Base-by-base conservation (phyloP, 2,113 vertebrate genomes). In the Pogona vitticeps region DNA sequence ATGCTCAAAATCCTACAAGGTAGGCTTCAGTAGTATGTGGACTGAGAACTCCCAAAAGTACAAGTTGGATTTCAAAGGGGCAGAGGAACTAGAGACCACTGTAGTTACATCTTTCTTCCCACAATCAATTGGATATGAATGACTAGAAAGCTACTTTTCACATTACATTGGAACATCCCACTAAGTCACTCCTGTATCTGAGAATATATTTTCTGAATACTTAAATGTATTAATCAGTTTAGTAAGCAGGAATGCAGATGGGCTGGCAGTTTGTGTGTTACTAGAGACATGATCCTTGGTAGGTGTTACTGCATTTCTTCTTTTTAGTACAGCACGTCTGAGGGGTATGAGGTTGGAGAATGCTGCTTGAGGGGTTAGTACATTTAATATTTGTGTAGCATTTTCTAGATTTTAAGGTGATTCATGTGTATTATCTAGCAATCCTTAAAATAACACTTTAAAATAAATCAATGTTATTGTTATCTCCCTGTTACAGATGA, bases 61-160 rank as follows among this genome's bases (percentile, higher is more conserved):
- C n/a, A n/a, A n/a, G n/a, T n/a, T n/a, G n/a, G n/a, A n/a, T n/a
- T n/a, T n/a, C n/a, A n/a, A n/a, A n/a, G n/a, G n/a, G n/a, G n/a
- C n/a, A n/a, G n/a, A n/a, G n/a, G n/a, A n/a, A n/a, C n/a, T n/a
- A n/a, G n/a, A n/a, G n/a, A n/a, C n/a, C n/a, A n/a, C n/a, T n/a
- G n/a, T n/a, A n/a, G n/a, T n/a, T n/a, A n/a, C n/a, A n/a, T n/a
- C n/a, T n/a, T n/a, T n/a, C n/a, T n/a, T n/a, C n/a, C n/a, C n/a
- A n/a, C n/a, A n/a, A n/a, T n/a, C n/a, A n/a, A n/a, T 61, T 85
- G 40, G 83, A 76, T 46, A 76, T 67, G 31, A 82, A 52, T 68
- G 13, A 21, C 4, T 31, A 67, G 73, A 84, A 65, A 84, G 59
- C 68, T 76, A 28, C 42, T 84, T 59, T 83, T 72, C 52, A 36